Evolutionary conservation across 2,113 vertebrate genomes (phyloP).

Genomic region (Xerus inauris): DNA sequence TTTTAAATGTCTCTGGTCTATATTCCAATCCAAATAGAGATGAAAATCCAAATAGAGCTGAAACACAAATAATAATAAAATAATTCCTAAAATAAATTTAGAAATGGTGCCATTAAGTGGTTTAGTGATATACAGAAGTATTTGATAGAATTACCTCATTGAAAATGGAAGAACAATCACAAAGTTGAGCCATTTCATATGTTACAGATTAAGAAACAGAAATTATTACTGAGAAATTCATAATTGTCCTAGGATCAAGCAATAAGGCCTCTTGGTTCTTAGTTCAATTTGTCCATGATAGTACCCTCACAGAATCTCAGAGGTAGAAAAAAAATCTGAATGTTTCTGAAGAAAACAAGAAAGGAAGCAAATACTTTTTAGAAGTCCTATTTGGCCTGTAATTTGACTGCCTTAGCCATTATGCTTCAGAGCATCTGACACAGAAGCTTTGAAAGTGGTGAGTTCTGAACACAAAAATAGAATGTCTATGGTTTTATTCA

Average conservation of each 20-base stretch:
- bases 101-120: background rate
- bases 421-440: slow-evolving; percentile 74
- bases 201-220: background rate
- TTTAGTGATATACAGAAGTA: background rate
- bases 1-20: background rate
- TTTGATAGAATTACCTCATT: background rate
- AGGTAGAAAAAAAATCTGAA: slow-evolving; percentile 2
- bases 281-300: background rate
- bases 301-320: background rate
- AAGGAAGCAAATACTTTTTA: slow-evolving; percentile 40
- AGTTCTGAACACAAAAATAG: slow-evolving; percentile 78
- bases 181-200: background rate
- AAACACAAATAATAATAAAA: background rate
- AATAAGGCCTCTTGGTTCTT: background rate
- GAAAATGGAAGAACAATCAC: background rate
- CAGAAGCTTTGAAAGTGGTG: slow-evolving; percentile 71
- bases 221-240: background rate
- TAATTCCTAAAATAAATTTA: background rate
- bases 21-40: background rate
- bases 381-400: slow-evolving; percentile 46
- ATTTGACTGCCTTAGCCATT: slow-evolving; percentile 71
- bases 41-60: background rate
- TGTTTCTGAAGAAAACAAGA: background rate
- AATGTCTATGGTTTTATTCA: slow-evolving; percentile 76
- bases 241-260: background rate